phyloP scores from a whole-genome alignment of 2,797 vertebrate species.

The Karalla daura region DNA sequence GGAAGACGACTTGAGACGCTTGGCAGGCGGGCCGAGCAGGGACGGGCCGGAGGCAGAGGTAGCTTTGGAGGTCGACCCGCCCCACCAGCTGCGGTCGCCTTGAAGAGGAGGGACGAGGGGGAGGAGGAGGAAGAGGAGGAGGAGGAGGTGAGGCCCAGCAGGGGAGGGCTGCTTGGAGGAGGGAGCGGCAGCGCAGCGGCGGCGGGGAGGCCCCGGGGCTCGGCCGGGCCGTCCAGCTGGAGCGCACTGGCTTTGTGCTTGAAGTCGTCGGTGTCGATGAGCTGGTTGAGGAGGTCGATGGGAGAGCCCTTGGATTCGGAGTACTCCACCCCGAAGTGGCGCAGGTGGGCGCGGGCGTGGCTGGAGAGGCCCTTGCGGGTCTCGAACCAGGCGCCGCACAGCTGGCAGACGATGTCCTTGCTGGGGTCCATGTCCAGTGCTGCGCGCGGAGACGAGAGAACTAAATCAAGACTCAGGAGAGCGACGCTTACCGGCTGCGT shows the following conservation, averaged over 20 bases:
- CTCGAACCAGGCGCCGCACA: slow-evolving; percentile 96
- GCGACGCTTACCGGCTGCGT: too few relatives aligned
- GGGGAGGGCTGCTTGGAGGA: slow-evolving; percentile 67
- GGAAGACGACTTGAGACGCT: slow-evolving; percentile 85
- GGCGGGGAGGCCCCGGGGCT: slow-evolving; percentile 63
- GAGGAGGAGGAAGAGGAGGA: slow-evolving; percentile 73
- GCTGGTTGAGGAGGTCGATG: slow-evolving; percentile 91
- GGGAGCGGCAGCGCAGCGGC: slow-evolving; percentile 27
- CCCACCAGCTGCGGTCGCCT: slow-evolving; percentile 73
- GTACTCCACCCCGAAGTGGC: slow-evolving; percentile 93
- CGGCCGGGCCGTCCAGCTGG: slow-evolving; percentile 76
- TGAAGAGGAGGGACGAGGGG: slow-evolving; percentile 76
- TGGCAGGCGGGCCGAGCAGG: slow-evolving; percentile 82
- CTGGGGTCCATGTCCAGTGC: slow-evolving; percentile 89
- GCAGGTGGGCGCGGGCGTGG: slow-evolving; percentile 92
- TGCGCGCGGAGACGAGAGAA: slow-evolving; percentile 51
- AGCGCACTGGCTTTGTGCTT: slow-evolving; percentile 86
- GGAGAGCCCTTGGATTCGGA: slow-evolving; percentile 93
- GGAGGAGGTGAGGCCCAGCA: slow-evolving; percentile 71
- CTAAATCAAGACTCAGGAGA: neutral
- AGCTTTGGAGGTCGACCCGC: slow-evolving; percentile 79
- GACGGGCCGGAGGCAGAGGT: slow-evolving; percentile 81
- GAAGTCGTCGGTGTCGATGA: slow-evolving; percentile 91
- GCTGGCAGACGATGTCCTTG: slow-evolving; percentile 93
- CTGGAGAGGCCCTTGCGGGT: slow-evolving; percentile 94